Evolutionary conservation across 1,140 invertebrate species (phyloP), one percentile per base, ranked within the genome.

Genomic region (Drosophila chauvacae): DNA sequence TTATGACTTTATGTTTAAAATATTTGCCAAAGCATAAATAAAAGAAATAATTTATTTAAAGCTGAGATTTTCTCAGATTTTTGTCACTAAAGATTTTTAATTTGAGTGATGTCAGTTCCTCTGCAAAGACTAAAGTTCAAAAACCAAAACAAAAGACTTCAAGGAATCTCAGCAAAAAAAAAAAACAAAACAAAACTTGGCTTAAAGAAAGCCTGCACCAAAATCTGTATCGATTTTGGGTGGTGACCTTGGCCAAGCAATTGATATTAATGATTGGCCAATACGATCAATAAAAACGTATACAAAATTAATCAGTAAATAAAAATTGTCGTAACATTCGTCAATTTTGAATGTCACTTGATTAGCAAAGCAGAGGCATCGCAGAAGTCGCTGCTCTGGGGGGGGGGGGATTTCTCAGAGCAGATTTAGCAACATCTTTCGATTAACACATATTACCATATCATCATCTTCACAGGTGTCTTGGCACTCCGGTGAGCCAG

Each of bases 391-490:
- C 23, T 28, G 23, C 39, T 37, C 18, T 41, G 3, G 16, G 14
- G 13, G 3, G 16, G 14, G 13, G 44, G 44, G 26, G 18, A 47
- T 39, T 30, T 37, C 51, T 45, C 28, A 13, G 23, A 30, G n/a
- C 18, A 30, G 28, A 51, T 41, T 66, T 10, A 28, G 62, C 37
- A 45, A 77, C 28, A 41, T 26, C 26, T 47, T 63, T 64, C 62
- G 56, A 30, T 58, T 75, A 64, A 47, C 60, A 81, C 61, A 33
- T 50, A 53, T 79, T 77, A 44, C 20, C 45, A 42, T 30, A 30
- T 9, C 70, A 51, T 60, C 10, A 51, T 60, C 10, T 53, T 73
- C 75, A 39, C 61, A 91, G 90, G 42, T 77, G 53, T 23, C 26
- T 55, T 9, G 42, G 53, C 45, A 77, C 47, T 39, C 66, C 81